Conservation (phyloP, 2,888 invertebrate genomes). For the Cepaea hortensis region DNA sequence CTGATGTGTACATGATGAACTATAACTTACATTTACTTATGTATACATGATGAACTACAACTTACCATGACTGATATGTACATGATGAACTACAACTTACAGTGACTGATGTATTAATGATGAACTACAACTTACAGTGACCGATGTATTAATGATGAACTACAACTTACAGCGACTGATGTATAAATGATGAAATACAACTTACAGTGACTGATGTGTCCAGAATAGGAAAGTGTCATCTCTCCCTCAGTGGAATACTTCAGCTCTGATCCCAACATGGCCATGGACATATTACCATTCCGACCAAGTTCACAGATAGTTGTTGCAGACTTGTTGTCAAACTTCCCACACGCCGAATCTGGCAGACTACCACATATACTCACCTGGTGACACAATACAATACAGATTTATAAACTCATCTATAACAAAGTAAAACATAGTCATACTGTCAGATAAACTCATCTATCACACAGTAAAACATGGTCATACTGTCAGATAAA, state of each 20-base stretch:
- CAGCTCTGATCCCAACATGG: conserved; percentile 6
- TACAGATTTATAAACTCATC: not conserved
- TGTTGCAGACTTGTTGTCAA: conserved; percentile 29
- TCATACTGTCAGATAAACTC: no score
- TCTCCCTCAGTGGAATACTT: conserved; percentile 39
- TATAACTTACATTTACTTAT: not conserved
- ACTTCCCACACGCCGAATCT: conserved; percentile 38
- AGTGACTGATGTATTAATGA: not conserved
- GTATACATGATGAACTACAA: not conserved
- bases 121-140: conserved; percentile 2
- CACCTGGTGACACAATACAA: conserved; percentile 8
- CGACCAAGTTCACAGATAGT: conserved; percentile 35
- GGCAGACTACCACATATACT: conserved; percentile 36
- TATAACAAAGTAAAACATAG: no score
- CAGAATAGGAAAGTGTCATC: conserved; percentile 37
- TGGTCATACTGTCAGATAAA: no score
- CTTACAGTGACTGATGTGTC: conserved; percentile 10
- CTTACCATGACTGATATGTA: not conserved
- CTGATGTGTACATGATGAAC: not conserved
- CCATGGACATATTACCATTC: not conserved
- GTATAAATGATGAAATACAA: not conserved
- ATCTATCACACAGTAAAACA: no score
- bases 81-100: conserved; percentile 19
- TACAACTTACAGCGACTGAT: not conserved
- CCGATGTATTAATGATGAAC: not conserved